Conservation (phyloP, 2,113 vertebrate genomes). For the Dasypus novemcinctus region DNA sequence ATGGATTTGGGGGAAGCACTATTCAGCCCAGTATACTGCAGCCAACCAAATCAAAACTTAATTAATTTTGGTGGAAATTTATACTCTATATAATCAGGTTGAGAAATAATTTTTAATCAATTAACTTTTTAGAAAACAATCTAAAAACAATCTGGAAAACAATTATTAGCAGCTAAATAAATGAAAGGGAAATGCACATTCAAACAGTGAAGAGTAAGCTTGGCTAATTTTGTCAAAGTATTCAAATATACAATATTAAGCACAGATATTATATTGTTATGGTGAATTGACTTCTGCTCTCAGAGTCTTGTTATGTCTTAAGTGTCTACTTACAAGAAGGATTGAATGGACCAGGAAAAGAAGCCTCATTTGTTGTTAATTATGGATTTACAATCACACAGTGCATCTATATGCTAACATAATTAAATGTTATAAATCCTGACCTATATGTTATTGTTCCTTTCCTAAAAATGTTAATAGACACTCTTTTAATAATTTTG, state of each 20-base stretch:
- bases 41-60: neutral
- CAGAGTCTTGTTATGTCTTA: neutral
- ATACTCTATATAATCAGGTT: neutral
- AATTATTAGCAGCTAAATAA: neutral
- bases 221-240: neutral
- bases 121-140: neutral
- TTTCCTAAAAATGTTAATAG: slow-evolving; percentile 31
- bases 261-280: neutral
- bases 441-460: neutral
- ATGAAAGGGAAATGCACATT: neutral
- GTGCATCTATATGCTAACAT: neutral
- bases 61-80: neutral
- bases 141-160: neutral
- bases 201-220: neutral
- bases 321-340: neutral
- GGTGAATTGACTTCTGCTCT: neutral
- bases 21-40: too few species aligned
- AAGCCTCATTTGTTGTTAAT: slow-evolving; percentile 64
- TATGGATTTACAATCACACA: slow-evolving; percentile 63
- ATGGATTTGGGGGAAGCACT: too few species aligned
- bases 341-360: neutral
- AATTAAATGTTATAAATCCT: slow-evolving; percentile 65
- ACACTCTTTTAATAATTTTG: slow-evolving; percentile 17
- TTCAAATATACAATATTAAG: slow-evolving; percentile 4
- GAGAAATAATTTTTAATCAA: neutral